Evolutionary conservation across 2,113 vertebrate species (phyloP), one percentile per base, ranked within the genome.

Genomic region (Pitta sordida): DNA sequence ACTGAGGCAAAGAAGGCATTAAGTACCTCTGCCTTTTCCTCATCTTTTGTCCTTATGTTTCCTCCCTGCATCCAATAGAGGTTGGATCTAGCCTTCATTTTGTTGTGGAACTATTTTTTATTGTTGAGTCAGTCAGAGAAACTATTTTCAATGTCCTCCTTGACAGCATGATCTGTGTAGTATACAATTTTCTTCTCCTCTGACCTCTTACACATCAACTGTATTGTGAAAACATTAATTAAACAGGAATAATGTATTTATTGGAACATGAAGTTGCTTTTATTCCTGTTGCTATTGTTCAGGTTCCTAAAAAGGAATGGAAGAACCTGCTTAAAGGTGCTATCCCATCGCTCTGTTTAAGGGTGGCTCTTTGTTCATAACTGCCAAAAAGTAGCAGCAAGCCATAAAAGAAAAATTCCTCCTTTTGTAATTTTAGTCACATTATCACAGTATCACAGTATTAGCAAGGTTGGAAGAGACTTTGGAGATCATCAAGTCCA

Each of bases 161-260:
- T 88, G 93, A 94, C 90, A 91, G 69, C 17, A 2, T 84, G 79
- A 83, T 83, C 77, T 79, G 55, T 73, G 37, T 17, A 77, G 64
- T 59, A 51, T 63, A 67, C 71, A 75, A 81, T 86, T 78, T 88
- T 94, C 59, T 78, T 56, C 93, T 93, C 58, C 10, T 63, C 71
- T 93, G 82, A 88, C 39, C 79, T 86, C 60, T 91, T 81, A 75
- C 52, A 74, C 12, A 64, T n/a, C 71, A 44, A 18, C 30, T 96
- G 75, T 90, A 88, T 81, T 48, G 79, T 63, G 59, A 92, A 94
- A 91, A 92, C 59, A 73, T 84, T 43, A 91, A 95, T 94, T 94
- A 92, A 93, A 82, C 7, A 19, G 39, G 63, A 94, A 77, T 63
- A 93, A 77, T 80, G 36, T 73, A 59, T 92, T 91, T 95, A 82